A percentile compares a stretch with the other conserved stretches of the same genome.
Conservation (phyloP, 1,140 invertebrate genomes). For the Pomacea maculata region DNA sequence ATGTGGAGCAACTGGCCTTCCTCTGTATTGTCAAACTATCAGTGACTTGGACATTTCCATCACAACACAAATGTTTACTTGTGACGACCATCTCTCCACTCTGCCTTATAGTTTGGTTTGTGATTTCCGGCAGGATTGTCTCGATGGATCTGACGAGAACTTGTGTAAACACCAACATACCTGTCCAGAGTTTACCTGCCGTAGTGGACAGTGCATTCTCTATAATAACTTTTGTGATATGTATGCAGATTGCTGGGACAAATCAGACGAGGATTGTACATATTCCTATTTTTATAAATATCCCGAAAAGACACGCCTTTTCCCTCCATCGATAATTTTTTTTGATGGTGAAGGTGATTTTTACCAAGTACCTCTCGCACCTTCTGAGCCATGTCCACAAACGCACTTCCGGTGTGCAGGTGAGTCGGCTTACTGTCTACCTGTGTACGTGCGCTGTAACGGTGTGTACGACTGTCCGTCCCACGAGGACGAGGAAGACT, state of each 20-base stretch:
- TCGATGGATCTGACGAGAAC: constrained; percentile 11
- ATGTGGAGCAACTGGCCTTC: neutral
- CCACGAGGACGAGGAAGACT: constrained; percentile 7
- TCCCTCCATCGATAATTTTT: neutral
- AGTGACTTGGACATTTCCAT: too few relatives aligned
- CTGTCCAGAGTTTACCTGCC: neutral
- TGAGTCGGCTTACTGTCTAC: neutral
- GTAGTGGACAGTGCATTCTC: neutral
- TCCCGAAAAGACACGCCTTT: too few relatives aligned
- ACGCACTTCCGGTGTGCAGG: constrained; percentile 11
- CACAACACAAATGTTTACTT: neutral
- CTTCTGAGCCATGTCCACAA: neutral
- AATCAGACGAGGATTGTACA: constrained; percentile 9
- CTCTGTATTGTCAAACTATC: neutral
- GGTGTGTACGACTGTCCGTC: constrained; percentile 11
- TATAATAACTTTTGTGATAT: neutral
- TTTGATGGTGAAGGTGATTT: neutral
- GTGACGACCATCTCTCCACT: neutral
- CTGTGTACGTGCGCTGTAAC: constrained; percentile 11
- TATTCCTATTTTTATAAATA: neutral
- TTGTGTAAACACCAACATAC: neutral
- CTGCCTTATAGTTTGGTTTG: constrained; percentile 10
- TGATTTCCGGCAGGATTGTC: constrained; percentile 19
- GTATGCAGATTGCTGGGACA: constrained; percentile 7
- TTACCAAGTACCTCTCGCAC: neutral